Evolutionary conservation across 1,140 invertebrate species (phyloP).

Genomic region (Rhopalosiphum maidis): DNA sequence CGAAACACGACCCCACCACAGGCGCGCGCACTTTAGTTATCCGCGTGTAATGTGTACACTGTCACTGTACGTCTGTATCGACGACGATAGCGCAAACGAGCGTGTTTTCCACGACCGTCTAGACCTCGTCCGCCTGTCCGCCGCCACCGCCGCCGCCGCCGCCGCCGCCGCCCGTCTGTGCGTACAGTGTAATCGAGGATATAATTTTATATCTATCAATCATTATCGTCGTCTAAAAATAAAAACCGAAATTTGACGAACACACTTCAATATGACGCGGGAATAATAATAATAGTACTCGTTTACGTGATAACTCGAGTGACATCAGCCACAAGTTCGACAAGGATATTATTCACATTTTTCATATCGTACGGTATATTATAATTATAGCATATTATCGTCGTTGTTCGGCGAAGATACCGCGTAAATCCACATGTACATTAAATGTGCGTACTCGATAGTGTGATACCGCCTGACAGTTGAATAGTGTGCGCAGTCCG

Average conservation of each 20-base stretch:
- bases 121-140: conserved; percentile 18
- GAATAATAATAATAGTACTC: not conserved
- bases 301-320: not conserved
- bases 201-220: not conserved
- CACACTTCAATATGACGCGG: not conserved
- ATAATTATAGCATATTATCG: not conserved
- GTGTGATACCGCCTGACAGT: not conserved
- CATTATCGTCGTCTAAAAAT: not conserved
- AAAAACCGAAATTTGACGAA: not conserved
- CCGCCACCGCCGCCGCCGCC: not conserved
- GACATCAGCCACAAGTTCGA: not conserved
- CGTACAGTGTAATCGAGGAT: not conserved
- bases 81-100: not conserved
- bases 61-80: not conserved
- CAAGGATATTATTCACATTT: not conserved
- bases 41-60: not conserved
- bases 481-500: not conserved
- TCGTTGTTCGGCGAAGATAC: not conserved
- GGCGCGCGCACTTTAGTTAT: not conserved
- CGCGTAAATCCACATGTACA: not conserved
- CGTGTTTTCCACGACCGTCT: conserved; percentile 51
- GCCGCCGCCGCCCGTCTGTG: not conserved
- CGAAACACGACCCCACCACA: not conserved
- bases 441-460: too few relatives aligned
- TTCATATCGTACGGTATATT: not conserved